phyloP scores from a whole-genome alignment of 2,113 vertebrate species.

The Eurystomus gularis region DNA sequence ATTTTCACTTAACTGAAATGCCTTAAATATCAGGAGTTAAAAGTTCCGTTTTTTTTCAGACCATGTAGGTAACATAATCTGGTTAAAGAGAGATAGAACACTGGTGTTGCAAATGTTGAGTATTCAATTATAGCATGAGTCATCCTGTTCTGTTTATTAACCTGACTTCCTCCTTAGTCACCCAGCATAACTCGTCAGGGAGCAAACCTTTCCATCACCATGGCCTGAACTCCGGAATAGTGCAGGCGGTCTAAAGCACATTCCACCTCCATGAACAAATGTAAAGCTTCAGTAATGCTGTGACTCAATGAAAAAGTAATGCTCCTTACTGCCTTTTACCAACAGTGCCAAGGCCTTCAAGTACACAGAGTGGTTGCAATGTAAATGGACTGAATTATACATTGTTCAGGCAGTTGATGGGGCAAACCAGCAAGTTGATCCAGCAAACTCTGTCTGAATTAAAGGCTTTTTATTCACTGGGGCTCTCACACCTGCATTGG shows the following conservation, averaged over 20 bases:
- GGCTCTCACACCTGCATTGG: neutral
- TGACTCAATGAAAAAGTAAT: neutral
- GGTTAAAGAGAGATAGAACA: neutral
- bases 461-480: neutral
- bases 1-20: neutral
- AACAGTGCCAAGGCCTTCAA: neutral
- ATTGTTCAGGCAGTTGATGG: neutral
- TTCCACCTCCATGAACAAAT: neutral
- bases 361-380: neutral
- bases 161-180: conserved; percentile 30
- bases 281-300: neutral
- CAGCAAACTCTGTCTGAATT: neutral
- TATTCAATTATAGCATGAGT: neutral
- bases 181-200: neutral
- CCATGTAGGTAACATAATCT: neutral
- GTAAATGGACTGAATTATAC: neutral
- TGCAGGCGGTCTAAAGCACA: neutral
- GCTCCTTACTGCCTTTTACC: neutral
- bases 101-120: neutral
- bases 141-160: neutral
- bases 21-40: neutral
- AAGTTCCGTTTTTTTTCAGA: neutral
- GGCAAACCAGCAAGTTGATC: no score
- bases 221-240: neutral
- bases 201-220: neutral